These are phyloP conservation scores for Melanaphis sacchari DNA, from an alignment of 1,140 invertebrate species.

Conservation along the genomic window DNA sequence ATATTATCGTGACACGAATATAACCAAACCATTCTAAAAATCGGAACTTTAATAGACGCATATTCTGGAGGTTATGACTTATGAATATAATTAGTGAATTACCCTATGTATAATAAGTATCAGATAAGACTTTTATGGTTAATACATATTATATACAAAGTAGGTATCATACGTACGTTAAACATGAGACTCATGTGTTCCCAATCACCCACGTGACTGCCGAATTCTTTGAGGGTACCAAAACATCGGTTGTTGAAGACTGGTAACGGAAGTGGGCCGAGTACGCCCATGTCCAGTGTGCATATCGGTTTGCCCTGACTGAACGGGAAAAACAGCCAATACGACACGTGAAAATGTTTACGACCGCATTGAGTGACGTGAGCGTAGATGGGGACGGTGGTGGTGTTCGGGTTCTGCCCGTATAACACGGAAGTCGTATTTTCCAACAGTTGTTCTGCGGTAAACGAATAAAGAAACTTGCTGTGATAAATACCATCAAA, in stretches of 20 bases:
- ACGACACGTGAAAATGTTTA: conserved; percentile 69
- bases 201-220: conserved; percentile 74
- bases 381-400: conserved; percentile 70
- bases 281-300: conserved; percentile 64
- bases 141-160: not conserved
- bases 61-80: not conserved
- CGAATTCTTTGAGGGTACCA: conserved; percentile 68
- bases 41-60: not conserved
- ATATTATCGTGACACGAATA: too few relatives aligned
- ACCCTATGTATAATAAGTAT: not conserved
- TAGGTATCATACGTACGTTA: conserved; percentile 63
- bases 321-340: conserved; percentile 75
- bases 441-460: conserved; percentile 66
- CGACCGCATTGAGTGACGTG: conserved; percentile 66
- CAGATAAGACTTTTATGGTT: too few relatives aligned
- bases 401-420: conserved; percentile 67
- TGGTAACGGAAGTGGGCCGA: conserved; percentile 69
- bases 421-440: conserved; percentile 69
- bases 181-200: conserved; percentile 73
- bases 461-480: conserved; percentile 21
- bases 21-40: too few relatives aligned
- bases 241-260: conserved; percentile 68
- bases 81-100: not conserved
- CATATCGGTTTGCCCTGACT: conserved; percentile 70
- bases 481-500: not conserved